Evolutionary conservation across 2,888 invertebrate genomes (phyloP).

Genomic region (Epistrophella euchroma): DNA sequence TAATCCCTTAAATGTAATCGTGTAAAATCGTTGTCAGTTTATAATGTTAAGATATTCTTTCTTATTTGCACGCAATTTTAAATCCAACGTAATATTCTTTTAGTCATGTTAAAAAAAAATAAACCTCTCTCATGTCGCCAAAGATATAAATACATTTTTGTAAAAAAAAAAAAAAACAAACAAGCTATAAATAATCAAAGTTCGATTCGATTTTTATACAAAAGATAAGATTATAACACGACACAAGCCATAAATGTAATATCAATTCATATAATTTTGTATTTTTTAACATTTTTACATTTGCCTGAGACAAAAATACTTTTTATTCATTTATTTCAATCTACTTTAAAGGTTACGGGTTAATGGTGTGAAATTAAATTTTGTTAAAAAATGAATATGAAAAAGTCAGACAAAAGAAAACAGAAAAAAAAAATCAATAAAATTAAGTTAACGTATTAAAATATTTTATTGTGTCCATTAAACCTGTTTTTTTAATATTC

Average conservation of each 20-base stretch:
- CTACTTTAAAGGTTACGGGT: too few relatives aligned
- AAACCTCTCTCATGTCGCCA: constrained; percentile 36
- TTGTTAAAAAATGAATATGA: too few relatives aligned
- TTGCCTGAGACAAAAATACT: background rate
- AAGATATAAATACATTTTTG: constrained; percentile 37
- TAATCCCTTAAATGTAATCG: constrained; percentile 49
- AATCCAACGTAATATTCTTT: background rate
- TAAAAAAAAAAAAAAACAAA: background rate
- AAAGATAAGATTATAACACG: background rate
- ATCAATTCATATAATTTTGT: background rate
- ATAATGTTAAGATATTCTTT: constrained; percentile 68
- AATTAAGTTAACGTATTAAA: too few relatives aligned
- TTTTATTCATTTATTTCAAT: too few relatives aligned
- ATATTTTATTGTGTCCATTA: too few relatives aligned
- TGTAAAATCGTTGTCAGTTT: constrained; percentile 65
- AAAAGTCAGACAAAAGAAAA: too few relatives aligned
- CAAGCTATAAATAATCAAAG: background rate
- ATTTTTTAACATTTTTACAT: background rate
- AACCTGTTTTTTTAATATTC: too few relatives aligned
- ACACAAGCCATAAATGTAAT: background rate
- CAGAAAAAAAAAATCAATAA: too few relatives aligned
- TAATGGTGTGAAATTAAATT: too few relatives aligned
- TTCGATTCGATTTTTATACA: constrained; percentile 7
- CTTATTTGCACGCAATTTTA: constrained; percentile 63
- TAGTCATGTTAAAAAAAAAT: constrained; percentile 52